These are phyloP conservation scores for Coreoperca whiteheadi DNA, from an alignment of 2,113 vertebrate genomes.

Conservation along the genomic window DNA sequence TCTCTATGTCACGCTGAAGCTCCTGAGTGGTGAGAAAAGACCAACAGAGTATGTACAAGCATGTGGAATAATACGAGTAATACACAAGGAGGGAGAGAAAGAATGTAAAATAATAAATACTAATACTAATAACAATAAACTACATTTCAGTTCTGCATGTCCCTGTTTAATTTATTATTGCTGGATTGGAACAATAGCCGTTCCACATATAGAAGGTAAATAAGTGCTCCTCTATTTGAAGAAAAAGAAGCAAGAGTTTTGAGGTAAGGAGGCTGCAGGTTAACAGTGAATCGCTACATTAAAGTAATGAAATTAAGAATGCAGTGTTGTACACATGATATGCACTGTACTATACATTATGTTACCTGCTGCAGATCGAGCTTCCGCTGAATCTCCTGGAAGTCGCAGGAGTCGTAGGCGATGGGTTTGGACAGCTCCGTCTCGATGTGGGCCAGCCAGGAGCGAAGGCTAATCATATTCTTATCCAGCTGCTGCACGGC, in stretches of 20 bases:
- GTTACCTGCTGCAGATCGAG: constrained; percentile 95
- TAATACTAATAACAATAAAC: too few relatives aligned
- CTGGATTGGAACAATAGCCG: too few relatives aligned
- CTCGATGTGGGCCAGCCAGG: constrained; percentile 96
- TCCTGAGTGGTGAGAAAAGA: constrained; percentile 81
- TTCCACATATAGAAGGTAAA: not conserved
- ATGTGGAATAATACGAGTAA: not conserved
- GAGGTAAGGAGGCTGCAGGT: not conserved
- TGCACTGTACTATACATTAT: not conserved
- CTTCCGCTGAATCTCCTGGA: constrained; percentile 95
- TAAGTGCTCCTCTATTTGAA: not conserved
- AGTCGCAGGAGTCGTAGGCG: constrained; percentile 92
- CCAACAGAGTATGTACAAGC: not conserved
- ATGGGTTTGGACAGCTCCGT: constrained; percentile 94
- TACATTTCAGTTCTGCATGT: too few relatives aligned
- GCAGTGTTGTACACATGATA: not conserved
- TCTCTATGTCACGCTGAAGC: constrained; percentile 97
- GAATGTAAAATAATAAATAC: not conserved
- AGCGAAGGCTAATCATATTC: constrained; percentile 94
- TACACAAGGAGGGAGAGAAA: not conserved
- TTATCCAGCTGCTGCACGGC: constrained; percentile 97
- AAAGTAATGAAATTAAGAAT: not conserved
- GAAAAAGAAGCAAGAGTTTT: not conserved
- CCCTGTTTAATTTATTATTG: too few relatives aligned
- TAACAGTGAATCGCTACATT: not conserved